Evolutionary conservation across 2,888 invertebrate species (phyloP).

Genomic region (Conops quadrifasciatus): DNA sequence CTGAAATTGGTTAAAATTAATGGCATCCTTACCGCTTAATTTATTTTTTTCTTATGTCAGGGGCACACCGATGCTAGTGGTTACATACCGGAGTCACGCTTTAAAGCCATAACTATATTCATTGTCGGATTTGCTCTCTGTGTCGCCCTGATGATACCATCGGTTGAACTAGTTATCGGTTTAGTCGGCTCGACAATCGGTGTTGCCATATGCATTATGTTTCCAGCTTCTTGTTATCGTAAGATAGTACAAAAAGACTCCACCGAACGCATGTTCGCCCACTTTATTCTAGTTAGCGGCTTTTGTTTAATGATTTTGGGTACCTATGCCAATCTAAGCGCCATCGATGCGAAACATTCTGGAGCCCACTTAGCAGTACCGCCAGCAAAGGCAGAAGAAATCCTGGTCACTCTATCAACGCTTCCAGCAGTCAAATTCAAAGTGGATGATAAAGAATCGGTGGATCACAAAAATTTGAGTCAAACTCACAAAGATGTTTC

Average conservation of each 20-base stretch:
- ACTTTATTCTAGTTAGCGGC: slow-evolving; percentile 83
- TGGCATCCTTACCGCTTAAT: not conserved
- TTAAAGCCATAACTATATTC: slow-evolving; percentile 81
- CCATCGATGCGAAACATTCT: slow-evolving; percentile 71
- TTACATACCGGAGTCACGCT: slow-evolving; percentile 85
- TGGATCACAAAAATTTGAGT: not conserved
- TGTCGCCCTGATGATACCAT: slow-evolving; percentile 88
- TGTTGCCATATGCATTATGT: slow-evolving; percentile 89
- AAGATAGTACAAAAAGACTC: slow-evolving; percentile 84
- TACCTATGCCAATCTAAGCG: slow-evolving; percentile 87
- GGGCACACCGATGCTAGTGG: slow-evolving; percentile 74
- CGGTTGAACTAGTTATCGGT: slow-evolving; percentile 93
- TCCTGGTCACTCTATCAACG: slow-evolving; percentile 44
- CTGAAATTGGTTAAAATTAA: slow-evolving; percentile 4
- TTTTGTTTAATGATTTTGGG: slow-evolving; percentile 88
- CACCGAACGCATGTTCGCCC: slow-evolving; percentile 83
- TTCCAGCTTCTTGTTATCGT: slow-evolving; percentile 91
- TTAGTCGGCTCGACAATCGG: slow-evolving; percentile 96
- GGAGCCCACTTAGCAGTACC: slow-evolving; percentile 54
- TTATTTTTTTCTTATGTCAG: slow-evolving; percentile 61
- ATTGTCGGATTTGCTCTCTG: slow-evolving; percentile 81
- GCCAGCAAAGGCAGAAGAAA: slow-evolving; percentile 30
- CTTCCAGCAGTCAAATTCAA: slow-evolving; percentile 36
- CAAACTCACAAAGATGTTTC: slow-evolving; percentile 10
- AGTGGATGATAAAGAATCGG: not conserved